Conservation (phyloP, 2,113 vertebrate species). For the Suncus etruscus region DNA sequence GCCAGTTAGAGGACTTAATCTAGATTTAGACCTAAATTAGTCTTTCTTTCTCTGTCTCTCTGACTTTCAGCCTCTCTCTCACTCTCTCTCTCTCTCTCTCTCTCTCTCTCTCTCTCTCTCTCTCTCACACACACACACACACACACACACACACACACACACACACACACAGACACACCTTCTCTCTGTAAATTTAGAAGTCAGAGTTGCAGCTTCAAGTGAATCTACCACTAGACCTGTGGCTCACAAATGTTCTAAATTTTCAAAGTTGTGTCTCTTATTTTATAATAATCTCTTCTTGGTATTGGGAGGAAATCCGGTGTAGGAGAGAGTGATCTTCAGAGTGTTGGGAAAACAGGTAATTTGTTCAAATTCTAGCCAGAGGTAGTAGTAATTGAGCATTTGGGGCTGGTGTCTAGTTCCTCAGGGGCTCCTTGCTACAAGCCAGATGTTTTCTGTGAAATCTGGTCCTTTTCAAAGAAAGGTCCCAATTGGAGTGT, state of each 20-base stretch:
- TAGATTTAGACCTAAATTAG: background rate
- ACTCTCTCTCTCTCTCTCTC: too few species aligned
- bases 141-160: too few species aligned
- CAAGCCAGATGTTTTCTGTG: slow-evolving; percentile 66
- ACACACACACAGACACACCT: background rate
- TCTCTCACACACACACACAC: too few species aligned
- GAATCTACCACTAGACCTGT: background rate
- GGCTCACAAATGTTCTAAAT: slow-evolving; percentile 69
- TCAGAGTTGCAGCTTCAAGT: background rate
- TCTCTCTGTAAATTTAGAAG: background rate
- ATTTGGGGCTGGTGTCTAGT: slow-evolving; percentile 71
- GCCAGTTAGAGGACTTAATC: background rate
- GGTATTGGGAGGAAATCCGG: slow-evolving; percentile 75
- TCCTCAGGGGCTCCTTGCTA: slow-evolving; percentile 50
- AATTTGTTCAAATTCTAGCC: slow-evolving; percentile 80
- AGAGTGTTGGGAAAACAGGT: slow-evolving; percentile 75
- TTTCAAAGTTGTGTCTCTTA: slow-evolving; percentile 80
- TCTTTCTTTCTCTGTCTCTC: too few species aligned
- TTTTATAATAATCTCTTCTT: slow-evolving; percentile 79
- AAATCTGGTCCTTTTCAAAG: slow-evolving; percentile 76
- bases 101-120: too few species aligned
- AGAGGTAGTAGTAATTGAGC: slow-evolving; percentile 73
- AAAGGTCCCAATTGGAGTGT: slow-evolving; percentile 42
- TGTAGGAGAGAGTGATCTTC: slow-evolving; percentile 73
- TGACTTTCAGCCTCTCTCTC: too few species aligned